phyloP scores from a whole-genome alignment of 1,140 invertebrate genomes.

The Archegozetes longisetosus region DNA sequence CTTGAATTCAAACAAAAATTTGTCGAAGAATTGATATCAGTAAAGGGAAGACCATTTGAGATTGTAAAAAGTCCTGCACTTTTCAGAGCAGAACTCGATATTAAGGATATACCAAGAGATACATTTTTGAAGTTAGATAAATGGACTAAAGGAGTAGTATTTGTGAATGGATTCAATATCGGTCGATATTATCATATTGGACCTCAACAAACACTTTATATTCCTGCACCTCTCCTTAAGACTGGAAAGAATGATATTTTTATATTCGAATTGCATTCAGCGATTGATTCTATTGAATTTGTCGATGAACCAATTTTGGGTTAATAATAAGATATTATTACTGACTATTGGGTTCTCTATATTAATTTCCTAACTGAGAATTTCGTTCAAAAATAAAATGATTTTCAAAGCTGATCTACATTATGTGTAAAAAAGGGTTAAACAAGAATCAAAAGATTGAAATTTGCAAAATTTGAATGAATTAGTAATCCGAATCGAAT shows the following conservation, averaged over 20 bases:
- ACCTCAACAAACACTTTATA: conserved; percentile 39
- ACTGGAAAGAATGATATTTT: conserved; percentile 14
- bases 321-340: too few species aligned
- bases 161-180: conserved; percentile 46
- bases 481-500: too few species aligned
- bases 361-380: too few species aligned
- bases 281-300: background rate
- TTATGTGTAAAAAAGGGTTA: too few species aligned
- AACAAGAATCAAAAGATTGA: too few species aligned
- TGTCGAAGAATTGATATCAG: background rate
- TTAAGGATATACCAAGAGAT: background rate
- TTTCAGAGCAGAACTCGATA: background rate
- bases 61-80: background rate
- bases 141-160: conserved; percentile 25
- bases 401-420: too few species aligned
- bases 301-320: conserved; percentile 5
- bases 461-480: too few species aligned
- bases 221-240: conserved; percentile 28
- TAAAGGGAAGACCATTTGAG: background rate
- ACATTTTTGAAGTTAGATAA: conserved; percentile 1
- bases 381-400: too few species aligned
- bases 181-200: conserved; percentile 42
- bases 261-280: conserved; percentile 13
- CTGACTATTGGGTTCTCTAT: too few species aligned
- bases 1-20: conserved; percentile 6